Evolutionary conservation across 2,113 vertebrate species (phyloP), one percentile per base, ranked within the genome.

Genomic region (Neotoma lepida): DNA sequence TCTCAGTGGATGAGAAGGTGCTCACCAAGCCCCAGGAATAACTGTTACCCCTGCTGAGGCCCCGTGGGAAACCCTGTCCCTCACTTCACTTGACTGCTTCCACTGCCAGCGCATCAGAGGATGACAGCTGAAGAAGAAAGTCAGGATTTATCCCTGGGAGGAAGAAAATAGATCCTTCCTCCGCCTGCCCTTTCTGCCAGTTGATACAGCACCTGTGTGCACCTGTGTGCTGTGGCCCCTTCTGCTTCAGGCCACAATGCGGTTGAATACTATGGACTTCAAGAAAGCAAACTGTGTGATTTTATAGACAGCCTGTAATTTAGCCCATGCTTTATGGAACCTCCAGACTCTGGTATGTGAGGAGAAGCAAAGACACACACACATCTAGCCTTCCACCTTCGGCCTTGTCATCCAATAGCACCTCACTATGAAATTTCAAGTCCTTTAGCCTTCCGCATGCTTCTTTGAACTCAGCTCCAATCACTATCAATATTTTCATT

Each of bases 71-170:
- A 86, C 1, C 41, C 41, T 56, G 20, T 18, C 30, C 64, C 33
- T 44, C 51, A 26, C 12, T 71, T 85, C 61, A 64, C 28, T 88
- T 46, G 12, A 6, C 61, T 66, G 63, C 90, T 86, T 93, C 61
- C 78, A 8, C 39, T 93, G 58, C 95, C 93, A 96, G 89, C 82
- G 91, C 96, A 93, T 61, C 63, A 95, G 64, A 56, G 20, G 66
- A 92, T 86, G 76, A 97, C 88, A 88, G 9, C 39, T 91, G 90
- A 96, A 96, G 39, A 63, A 78, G 9, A 2, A 92, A 88, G 96
- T 91, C 96, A 97, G 96, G 20, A 96, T 96, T 82, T 96, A 95
- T 66, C 97, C 91, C 93, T 96, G 96, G 93, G 95, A 88, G 85
- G 82, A 33, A 80, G 70, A 86, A 95, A 93, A 95, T 82, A 54